Evolutionary conservation across 2,113 vertebrate species (phyloP), one percentile per base, ranked within the genome.

Genomic region (Rana temporaria): DNA sequence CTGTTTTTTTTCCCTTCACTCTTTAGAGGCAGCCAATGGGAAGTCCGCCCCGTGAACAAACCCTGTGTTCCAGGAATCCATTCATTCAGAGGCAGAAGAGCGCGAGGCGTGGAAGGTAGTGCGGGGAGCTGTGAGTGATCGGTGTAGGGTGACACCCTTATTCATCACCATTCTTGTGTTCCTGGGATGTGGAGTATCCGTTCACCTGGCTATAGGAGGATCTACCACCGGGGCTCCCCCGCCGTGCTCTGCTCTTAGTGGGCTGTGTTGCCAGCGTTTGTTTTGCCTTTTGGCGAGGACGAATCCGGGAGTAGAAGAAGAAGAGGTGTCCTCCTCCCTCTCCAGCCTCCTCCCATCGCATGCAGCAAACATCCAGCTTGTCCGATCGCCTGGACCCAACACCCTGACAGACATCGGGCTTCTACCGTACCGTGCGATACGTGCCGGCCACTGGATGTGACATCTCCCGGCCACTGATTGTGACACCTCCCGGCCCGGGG

Each of bases 21-120:
- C 87, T 79, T 52, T 84, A 78, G 86, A 85, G 89, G 86, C 88
- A 91, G 91, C 91, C 92, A 92, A 92, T 92, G 90, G 91, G 90
- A 92, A 87, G 84, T 70, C 90, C 84, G 26, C 59, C 87, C 85
- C 83, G 85, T 63, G 89, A 90, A 92, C 90, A 90, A 93, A 92
- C 91, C 90, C 90, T 76, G 87, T 88, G 84, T 85, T 84, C 88
- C 82, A 86, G 89, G 84, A 82, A 87, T 88, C 87, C 93, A 93
- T 94, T 93, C 92, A 93, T 93, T 91, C 91, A 92, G 90, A 85
- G 87, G 86, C 81, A 53, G 38, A 18, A 72, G 63, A 69, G 81
- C 75, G n/a, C 64, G 69, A 64, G 81, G 77, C 81, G 81, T 69
- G 74, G 74, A 84, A 84, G 73, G 71, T 83, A 65, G 79, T 73